Evolutionary conservation across 1,140 invertebrate genomes (phyloP).

Genomic region (Tyrophagus putrescentiae): DNA sequence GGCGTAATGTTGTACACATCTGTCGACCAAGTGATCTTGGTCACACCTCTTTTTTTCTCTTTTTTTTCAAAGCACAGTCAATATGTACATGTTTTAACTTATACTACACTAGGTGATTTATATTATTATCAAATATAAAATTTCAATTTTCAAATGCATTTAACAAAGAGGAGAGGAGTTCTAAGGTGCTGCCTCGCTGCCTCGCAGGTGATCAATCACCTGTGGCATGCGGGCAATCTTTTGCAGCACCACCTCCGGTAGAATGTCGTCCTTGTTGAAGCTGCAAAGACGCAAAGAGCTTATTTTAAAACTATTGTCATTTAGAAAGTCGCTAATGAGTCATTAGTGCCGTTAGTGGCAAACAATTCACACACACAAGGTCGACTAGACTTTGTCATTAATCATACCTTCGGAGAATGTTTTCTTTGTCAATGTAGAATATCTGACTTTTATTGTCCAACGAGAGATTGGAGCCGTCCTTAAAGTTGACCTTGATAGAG

Average conservation of each 20-base stretch:
- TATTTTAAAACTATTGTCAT: not conserved
- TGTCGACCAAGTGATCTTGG: too few species aligned
- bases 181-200: not conserved
- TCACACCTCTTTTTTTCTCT: not conserved
- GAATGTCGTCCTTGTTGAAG: slow-evolving; percentile 13
- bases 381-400: not conserved
- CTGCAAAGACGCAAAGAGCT: not conserved
- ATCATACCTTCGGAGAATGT: slow-evolving; percentile 3
- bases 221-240: slow-evolving; percentile 16
- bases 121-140: not conserved
- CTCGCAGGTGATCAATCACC: slow-evolving; percentile 3
- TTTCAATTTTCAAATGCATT: not conserved
- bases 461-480: slow-evolving; percentile 18
- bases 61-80: too few species aligned
- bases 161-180: not conserved
- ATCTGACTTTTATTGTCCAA: not conserved
- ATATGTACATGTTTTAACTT: too few species aligned
- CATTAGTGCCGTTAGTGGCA: not conserved
- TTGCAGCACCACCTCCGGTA: slow-evolving; percentile 10
- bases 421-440: not conserved
- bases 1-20: too few species aligned
- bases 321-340: not conserved
- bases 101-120: too few species aligned
- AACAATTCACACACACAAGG: not conserved
- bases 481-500: slow-evolving; percentile 16